These are phyloP conservation scores for Drosophila atroscutellata DNA, from an alignment of 2,888 invertebrate genomes.

Conservation along the genomic window DNA sequence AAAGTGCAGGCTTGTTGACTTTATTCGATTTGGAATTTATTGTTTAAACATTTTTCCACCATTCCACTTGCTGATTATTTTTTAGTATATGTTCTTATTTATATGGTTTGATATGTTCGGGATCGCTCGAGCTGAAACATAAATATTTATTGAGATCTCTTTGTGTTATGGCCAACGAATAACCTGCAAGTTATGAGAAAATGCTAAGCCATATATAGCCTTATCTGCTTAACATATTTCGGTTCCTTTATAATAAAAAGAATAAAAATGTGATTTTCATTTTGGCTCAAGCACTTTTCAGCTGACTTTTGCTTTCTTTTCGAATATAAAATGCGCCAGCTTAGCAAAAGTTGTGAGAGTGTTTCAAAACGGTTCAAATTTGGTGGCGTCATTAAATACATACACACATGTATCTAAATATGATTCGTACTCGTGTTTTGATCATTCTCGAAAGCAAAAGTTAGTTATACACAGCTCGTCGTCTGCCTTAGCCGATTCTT, in stretches of 20 bases:
- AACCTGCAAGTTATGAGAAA: background rate
- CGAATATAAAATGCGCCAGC: constrained; percentile 7
- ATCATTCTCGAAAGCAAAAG: constrained; percentile 67
- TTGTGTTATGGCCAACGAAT: background rate
- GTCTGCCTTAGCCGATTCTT: background rate
- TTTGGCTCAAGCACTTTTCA: constrained; percentile 15
- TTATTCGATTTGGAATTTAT: constrained; percentile 66
- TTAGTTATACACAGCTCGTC: constrained; percentile 29
- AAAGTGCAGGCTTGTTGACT: constrained; percentile 57
- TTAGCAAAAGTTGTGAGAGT: background rate
- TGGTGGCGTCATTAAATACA: background rate
- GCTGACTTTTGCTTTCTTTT: constrained; percentile 27
- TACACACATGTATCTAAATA: background rate
- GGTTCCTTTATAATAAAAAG: background rate
- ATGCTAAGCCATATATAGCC: background rate
- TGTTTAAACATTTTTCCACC: constrained; percentile 12
- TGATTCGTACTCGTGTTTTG: constrained; percentile 19
- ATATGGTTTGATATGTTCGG: background rate
- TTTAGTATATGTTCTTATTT: background rate
- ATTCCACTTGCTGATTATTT: background rate
- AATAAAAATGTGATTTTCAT: background rate
- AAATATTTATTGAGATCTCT: constrained; percentile 17
- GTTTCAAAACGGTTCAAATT: constrained; percentile 16
- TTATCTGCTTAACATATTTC: background rate
- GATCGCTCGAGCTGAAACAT: background rate